These are phyloP conservation scores for Hypomecis punctinalis DNA, from an alignment of 2,888 invertebrate species.

Conservation along the genomic window DNA sequence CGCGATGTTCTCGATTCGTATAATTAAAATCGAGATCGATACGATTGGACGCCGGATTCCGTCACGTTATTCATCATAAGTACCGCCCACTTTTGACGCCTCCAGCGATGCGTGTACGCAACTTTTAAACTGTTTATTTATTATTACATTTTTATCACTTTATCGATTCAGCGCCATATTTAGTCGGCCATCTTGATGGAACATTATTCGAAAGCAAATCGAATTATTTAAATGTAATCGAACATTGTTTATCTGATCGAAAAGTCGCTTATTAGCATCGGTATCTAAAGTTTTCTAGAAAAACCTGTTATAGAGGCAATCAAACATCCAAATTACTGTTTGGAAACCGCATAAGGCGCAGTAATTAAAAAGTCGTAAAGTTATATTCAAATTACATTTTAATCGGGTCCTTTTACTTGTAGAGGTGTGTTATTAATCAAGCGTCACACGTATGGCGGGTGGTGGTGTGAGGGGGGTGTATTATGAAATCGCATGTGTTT, in stretches of 20 bases:
- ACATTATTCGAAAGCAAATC: constrained; percentile 42
- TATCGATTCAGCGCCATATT: constrained; percentile 63
- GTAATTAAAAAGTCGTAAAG: constrained; percentile 42
- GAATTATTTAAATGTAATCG: constrained; percentile 38
- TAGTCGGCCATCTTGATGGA: constrained; percentile 59
- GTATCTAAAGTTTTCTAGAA: constrained; percentile 23
- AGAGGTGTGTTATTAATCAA: constrained; percentile 69
- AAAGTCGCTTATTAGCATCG: constrained; percentile 17
- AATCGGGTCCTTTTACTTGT: constrained; percentile 59
- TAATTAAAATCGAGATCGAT: constrained; percentile 83
- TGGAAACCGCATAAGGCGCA: constrained; percentile 19
- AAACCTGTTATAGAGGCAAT: constrained; percentile 22
- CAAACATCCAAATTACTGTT: constrained; percentile 14
- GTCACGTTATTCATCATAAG: constrained; percentile 80
- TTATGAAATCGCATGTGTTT: constrained; percentile 78
- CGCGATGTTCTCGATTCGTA: constrained; percentile 81
- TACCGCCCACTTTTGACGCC: constrained; percentile 83
- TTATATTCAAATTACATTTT: constrained; percentile 58
- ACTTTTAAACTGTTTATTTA: constrained; percentile 68
- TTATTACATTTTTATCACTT: constrained; percentile 60
- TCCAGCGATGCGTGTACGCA: constrained; percentile 81
- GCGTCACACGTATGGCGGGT: constrained; percentile 48
- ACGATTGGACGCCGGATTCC: constrained; percentile 79
- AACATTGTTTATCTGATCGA: constrained; percentile 26
- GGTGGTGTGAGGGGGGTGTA: constrained; percentile 54